Evolutionary conservation across 2,797 vertebrate genomes (phyloP), one percentile per base, ranked within the genome.

Genomic region (Sardinella longiceps): DNA sequence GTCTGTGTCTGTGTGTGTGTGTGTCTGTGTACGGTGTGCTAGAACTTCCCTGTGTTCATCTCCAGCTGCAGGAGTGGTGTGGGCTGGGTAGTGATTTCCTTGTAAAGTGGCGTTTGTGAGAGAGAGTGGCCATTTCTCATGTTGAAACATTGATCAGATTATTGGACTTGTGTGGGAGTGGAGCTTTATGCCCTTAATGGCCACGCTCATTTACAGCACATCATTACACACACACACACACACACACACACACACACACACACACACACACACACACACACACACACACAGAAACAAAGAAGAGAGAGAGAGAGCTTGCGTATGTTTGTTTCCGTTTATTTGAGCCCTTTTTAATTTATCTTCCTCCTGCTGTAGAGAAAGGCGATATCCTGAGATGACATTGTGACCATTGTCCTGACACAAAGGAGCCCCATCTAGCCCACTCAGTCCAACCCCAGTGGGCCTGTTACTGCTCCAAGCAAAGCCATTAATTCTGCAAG

Each of bases 371-470:
- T 37, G 66, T 37, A 74, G 20, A 39, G 66, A 74, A 74, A 74
- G 66, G 14, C 66, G 30, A 74, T 74, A 20, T 20, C 30, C 30
- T 18, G 3, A 28, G 33, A 74, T 15, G 66, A 2, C 30, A 74
- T 74, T 3, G 66, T 18, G 66, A 37, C 66, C 66, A 74, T 74
- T 20, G 66, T 74, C 66, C 66, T 74, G 66, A 2, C 63, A 70
- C 39, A 74, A 74, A 37, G 20, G 63, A 70, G 60, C 60, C 60
- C 2, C 18, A 74, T 37, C 1, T 12, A 28, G 30, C 66, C 30
- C 15, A 28, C 66, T 37, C 30, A 15, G 12, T 5, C 1, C 18
- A 33, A 0, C 30, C 66, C 66, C 66, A 39, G 30, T 39, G 15
- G 66, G 33, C 66, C 66, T 37, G 30, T 74, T 74, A 37, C 30